Percentiles rank a stretch among this genome's conserved stretches.
Conservation (phyloP, 2,888 invertebrate species). For the Trissonchulus latispiculum region DNA sequence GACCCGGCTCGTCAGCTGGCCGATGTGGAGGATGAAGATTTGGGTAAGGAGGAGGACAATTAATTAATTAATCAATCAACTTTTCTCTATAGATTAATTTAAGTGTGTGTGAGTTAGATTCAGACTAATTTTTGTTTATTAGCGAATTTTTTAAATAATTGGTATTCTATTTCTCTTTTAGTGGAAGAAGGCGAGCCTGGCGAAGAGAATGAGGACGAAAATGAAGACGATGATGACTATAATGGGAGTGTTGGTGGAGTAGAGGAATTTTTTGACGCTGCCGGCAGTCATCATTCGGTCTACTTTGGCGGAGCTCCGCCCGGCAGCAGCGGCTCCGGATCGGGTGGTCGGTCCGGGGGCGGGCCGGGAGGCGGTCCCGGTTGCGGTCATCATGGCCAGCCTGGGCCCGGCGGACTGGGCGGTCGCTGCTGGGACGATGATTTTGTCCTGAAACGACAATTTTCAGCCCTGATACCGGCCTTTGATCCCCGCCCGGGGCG, state of each 20-base stretch:
- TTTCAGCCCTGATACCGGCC: constrained; percentile 92
- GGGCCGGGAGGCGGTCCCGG: too few species aligned
- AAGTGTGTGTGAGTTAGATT: too few species aligned
- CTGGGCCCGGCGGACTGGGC: too few species aligned
- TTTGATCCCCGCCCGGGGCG: constrained; percentile 98
- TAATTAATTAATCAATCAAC: too few species aligned
- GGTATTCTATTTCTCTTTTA: too few species aligned
- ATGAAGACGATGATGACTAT: constrained; percentile 8
- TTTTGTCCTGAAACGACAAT: constrained; percentile 87
- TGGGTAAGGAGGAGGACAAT: too few species aligned
- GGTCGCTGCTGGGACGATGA: constrained; percentile 96
- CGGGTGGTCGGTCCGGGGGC: not conserved
- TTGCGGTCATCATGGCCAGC: too few species aligned
- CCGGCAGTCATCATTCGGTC: not conserved
- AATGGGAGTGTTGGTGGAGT: not conserved
- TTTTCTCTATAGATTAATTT: too few species aligned
- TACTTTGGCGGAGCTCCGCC: not conserved
- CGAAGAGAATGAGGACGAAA: constrained; percentile 23
- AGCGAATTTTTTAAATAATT: too few species aligned
- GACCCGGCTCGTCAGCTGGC: constrained; percentile 82
- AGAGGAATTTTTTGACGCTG: constrained; percentile 12
- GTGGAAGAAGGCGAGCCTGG: constrained; percentile 26
- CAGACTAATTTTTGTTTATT: too few species aligned
- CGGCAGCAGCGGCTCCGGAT: not conserved
- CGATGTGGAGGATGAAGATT: constrained; percentile 79